Evolutionary conservation across 1,140 invertebrate genomes (phyloP).

Genomic region (Galleria mellonella): DNA sequence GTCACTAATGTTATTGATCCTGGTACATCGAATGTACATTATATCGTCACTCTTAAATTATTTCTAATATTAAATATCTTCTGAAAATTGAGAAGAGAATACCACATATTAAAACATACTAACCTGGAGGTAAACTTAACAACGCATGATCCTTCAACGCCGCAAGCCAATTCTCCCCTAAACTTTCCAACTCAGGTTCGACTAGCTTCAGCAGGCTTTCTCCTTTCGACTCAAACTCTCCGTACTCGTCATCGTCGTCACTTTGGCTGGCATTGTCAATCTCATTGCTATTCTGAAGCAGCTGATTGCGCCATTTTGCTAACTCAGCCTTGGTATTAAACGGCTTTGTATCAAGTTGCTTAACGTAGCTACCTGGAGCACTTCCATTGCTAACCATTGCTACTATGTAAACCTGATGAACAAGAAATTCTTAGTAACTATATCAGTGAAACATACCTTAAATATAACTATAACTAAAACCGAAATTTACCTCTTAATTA

Average conservation of each 20-base stretch:
- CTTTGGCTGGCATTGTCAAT: slow-evolving; percentile 36
- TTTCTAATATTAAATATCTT: no score
- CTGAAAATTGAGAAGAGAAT: no score
- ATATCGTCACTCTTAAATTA: no score
- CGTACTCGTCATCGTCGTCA: slow-evolving; percentile 78
- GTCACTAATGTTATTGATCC: no score
- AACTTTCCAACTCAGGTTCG: slow-evolving; percentile 91
- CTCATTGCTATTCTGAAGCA: slow-evolving; percentile 45
- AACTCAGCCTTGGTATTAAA: slow-evolving; percentile 49
- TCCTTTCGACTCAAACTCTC: slow-evolving; percentile 83
- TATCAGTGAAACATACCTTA: no score
- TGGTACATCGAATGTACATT: no score
- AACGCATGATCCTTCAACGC: slow-evolving; percentile 96
- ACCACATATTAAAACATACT: slow-evolving; percentile 12
- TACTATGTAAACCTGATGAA: slow-evolving; percentile 89
- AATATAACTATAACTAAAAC: no score
- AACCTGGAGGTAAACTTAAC: slow-evolving; percentile 91
- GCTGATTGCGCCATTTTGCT: slow-evolving; percentile 47
- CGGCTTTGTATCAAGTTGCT: slow-evolving; percentile 55
- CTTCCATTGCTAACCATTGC: slow-evolving; percentile 90
- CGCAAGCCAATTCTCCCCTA: slow-evolving; percentile 96
- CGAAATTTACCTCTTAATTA: no score
- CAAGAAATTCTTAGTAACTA: no score
- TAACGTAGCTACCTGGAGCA: slow-evolving; percentile 76
- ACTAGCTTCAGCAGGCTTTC: slow-evolving; percentile 93